Conservation (phyloP, 2,113 vertebrate genomes). For the Saccopteryx bilineata region DNA sequence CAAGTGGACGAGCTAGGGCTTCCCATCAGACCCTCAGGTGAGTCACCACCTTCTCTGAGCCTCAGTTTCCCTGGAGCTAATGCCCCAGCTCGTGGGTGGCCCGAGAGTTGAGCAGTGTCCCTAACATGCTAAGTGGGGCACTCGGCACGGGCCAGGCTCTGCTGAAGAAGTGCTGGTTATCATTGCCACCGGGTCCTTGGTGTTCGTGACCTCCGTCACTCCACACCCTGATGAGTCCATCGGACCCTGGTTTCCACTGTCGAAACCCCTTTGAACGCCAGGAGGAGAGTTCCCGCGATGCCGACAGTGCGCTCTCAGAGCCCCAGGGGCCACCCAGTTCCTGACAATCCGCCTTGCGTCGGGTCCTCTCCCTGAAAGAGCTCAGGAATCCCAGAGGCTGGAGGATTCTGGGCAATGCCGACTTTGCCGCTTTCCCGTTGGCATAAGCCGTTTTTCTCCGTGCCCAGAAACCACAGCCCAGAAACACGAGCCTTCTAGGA, state of each 20-base stretch:
- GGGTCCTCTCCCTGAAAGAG: not conserved
- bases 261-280: not conserved
- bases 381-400: not conserved
- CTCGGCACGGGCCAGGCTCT: fast-evolving
- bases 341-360: fast-evolving
- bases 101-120: fast-evolving
- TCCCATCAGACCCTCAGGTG: not conserved
- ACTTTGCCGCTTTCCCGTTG: not conserved
- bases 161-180: not conserved
- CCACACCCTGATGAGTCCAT: not conserved
- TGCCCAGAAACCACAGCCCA: not conserved
- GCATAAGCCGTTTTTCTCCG: not conserved
- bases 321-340: fast-evolving
- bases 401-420: not conserved
- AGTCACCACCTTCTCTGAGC: not conserved
- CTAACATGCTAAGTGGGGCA: fast-evolving
- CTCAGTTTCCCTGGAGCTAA: not conserved
- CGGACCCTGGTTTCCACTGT: not conserved
- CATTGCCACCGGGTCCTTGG: not conserved
- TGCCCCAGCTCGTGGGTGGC: fast-evolving
- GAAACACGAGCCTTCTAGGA: not conserved
- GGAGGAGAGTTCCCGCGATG: not conserved
- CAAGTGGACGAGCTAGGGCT: not conserved
- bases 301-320: not conserved
- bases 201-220: not conserved